Conservation (phyloP, 2,797 vertebrate genomes). For the Catostomus latipinnis region DNA sequence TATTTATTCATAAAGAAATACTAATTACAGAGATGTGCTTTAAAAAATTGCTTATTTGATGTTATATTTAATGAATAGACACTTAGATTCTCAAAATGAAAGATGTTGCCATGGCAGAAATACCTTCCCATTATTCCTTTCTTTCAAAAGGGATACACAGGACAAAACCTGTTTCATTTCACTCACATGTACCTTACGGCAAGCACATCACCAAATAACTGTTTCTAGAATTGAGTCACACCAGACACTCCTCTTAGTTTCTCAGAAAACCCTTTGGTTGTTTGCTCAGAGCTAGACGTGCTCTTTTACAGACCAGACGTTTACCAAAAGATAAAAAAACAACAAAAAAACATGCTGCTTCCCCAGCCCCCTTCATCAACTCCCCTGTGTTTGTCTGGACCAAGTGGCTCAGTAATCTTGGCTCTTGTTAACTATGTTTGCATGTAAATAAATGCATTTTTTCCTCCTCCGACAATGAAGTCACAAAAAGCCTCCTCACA, state of each 20-base stretch:
- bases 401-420: constrained; percentile 41
- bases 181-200: background rate
- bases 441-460: constrained; percentile 58
- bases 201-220: constrained; percentile 6
- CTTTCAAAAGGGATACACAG: background rate
- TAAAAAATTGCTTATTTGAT: too few relatives aligned
- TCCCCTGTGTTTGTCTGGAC: constrained; percentile 35
- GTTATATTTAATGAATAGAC: too few relatives aligned
- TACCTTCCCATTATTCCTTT: background rate
- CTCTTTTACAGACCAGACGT: constrained; percentile 53
- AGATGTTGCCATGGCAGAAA: background rate
- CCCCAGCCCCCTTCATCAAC: constrained; percentile 11
- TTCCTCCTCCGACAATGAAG: constrained; percentile 54
- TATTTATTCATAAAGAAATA: too few relatives aligned
- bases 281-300: constrained; percentile 49
- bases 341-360: constrained; percentile 24
- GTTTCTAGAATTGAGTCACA: constrained; percentile 52
- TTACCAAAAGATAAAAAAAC: background rate
- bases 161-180: background rate
- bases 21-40: too few relatives aligned
- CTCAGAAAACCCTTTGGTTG: constrained; percentile 45
- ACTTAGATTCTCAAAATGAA: too few relatives aligned
- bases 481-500: constrained; percentile 60
- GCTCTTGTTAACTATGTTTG: constrained; percentile 60
- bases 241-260: constrained; percentile 22